Conservation (phyloP, 35 echinoderm and acorn worm species). For the Eucidaris tribuloides region DNA sequence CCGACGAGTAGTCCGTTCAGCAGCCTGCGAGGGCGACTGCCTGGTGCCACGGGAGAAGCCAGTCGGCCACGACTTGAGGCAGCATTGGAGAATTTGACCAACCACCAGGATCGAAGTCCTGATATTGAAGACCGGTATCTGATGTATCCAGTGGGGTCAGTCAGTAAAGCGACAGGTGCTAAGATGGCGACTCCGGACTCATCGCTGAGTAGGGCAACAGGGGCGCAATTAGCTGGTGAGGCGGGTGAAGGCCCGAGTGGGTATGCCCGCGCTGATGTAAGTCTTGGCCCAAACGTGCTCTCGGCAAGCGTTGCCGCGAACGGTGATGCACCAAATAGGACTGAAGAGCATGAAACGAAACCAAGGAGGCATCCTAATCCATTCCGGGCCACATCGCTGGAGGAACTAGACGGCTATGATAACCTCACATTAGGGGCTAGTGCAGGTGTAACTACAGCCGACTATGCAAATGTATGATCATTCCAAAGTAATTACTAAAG, state of each 20-base stretch:
- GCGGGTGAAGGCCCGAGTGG: neutral
- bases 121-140: conserved; percentile 37
- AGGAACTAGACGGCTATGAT: conserved; percentile 35
- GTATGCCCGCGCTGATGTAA: neutral
- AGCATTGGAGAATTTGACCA: conserved; percentile 24
- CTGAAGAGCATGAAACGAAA: neutral
- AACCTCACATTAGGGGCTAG: neutral
- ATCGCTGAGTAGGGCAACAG: neutral
- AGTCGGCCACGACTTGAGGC: conserved; percentile 17
- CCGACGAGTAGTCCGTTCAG: conserved; percentile 5
- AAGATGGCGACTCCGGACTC: conserved; percentile 20
- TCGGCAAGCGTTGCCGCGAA: neutral
- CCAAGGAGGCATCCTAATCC: conserved; percentile 59
- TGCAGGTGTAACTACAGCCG: neutral
- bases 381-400: conserved; percentile 58
- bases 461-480: neutral
- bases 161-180: conserved; percentile 40
- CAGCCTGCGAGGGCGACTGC: conserved; percentile 9
- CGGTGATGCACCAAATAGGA: neutral
- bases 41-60: neutral
- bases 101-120: neutral
- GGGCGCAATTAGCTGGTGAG: neutral
- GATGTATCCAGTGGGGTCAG: conserved; percentile 22
- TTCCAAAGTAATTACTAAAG: no score
- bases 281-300: neutral